phyloP scores from a whole-genome alignment of 1,140 invertebrate species.

The Conus ventricosus region DNA sequence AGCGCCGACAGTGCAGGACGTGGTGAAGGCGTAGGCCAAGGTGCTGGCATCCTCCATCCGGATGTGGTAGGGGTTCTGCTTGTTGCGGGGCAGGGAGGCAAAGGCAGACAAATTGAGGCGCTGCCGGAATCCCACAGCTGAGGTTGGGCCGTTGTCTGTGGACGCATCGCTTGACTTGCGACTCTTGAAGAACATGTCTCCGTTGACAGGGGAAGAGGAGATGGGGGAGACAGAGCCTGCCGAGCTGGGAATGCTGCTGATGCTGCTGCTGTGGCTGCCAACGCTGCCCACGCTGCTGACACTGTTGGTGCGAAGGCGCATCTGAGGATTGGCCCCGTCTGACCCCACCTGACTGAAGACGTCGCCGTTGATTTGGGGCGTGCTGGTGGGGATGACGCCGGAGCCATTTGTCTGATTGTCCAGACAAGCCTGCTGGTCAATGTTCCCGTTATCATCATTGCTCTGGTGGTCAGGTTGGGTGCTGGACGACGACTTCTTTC shows the following conservation, averaged over 20 bases:
- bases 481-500: constrained; percentile 4
- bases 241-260: constrained; percentile 73
- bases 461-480: constrained; percentile 3
- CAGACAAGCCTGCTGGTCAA: constrained; percentile 23
- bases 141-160: constrained; percentile 35
- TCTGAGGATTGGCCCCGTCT: constrained; percentile 61
- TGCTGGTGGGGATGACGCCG: not conserved
- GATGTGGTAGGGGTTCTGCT: constrained; percentile 91
- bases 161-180: constrained; percentile 74
- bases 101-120: constrained; percentile 95
- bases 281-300: constrained; percentile 81
- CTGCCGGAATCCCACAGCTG: constrained; percentile 75
- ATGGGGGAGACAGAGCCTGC: constrained; percentile 65
- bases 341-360: constrained; percentile 76
- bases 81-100: constrained; percentile 93
- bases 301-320: constrained; percentile 81
- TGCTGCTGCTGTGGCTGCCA: constrained; percentile 76
- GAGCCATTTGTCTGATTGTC: constrained; percentile 15
- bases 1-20: not conserved
- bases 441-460: constrained; percentile 42
- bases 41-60: constrained; percentile 98
- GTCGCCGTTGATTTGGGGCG: not conserved
- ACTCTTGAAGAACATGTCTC: constrained; percentile 43
- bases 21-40: constrained; percentile 20
- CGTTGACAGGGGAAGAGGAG: constrained; percentile 52